Evolutionary conservation across 2,888 invertebrate genomes (phyloP).

Genomic region (Mimachlamys varia): DNA sequence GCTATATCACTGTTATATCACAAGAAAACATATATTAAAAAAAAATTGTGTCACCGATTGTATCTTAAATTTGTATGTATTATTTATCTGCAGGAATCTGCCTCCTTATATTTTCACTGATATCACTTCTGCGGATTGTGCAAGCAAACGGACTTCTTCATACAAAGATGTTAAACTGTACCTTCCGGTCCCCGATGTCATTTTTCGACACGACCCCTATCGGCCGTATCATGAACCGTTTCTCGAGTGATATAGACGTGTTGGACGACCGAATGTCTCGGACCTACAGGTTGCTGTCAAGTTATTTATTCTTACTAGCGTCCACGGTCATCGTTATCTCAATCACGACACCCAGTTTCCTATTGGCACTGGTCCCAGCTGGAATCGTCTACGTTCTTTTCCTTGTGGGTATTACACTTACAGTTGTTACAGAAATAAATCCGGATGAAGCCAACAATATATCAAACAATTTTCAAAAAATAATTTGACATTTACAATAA

Average conservation of each 20-base stretch:
- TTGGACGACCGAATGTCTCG: conserved; percentile 67
- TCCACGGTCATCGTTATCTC: conserved; percentile 78
- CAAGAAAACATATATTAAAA: too few relatives aligned
- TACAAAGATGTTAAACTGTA: conserved; percentile 64
- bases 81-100: conserved; percentile 58
- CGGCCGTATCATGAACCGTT: conserved; percentile 79
- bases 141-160: conserved; percentile 67
- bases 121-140: conserved; percentile 67
- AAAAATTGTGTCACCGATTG: too few relatives aligned
- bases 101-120: conserved; percentile 58
- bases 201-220: conserved; percentile 81
- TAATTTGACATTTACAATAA: too few relatives aligned
- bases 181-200: conserved; percentile 71
- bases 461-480: too few relatives aligned
- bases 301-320: conserved; percentile 67
- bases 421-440: too few relatives aligned
- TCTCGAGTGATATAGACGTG: conserved; percentile 69
- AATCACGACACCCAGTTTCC: conserved; percentile 77
- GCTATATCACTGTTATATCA: too few relatives aligned
- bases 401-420: conserved; percentile 78
- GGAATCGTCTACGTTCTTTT: conserved; percentile 75
- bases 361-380: too few relatives aligned
- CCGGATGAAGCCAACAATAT: too few relatives aligned
- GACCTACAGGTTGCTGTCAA: conserved; percentile 50
- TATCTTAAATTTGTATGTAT: too few relatives aligned